These are phyloP conservation scores for Irena cyanogastra DNA, from an alignment of 2,113 vertebrate species.

Conservation along the genomic window DNA sequence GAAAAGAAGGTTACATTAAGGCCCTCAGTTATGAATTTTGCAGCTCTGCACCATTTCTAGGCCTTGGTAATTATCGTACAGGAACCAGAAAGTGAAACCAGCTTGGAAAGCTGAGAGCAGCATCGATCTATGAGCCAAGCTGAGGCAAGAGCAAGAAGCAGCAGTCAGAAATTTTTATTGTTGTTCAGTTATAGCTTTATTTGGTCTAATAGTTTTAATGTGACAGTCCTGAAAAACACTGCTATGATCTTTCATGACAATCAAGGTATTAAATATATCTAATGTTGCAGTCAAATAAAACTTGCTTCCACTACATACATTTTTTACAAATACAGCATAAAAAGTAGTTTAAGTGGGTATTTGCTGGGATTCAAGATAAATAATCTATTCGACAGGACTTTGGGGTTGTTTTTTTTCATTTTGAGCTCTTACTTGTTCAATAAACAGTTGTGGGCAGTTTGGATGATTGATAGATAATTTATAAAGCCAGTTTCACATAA, in stretches of 20 bases:
- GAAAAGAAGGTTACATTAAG: neutral
- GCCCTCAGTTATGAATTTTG: neutral
- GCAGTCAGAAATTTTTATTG: neutral
- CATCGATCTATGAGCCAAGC: neutral
- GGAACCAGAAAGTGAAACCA: constrained; percentile 4
- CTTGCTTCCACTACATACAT: neutral
- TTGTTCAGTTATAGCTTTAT: neutral
- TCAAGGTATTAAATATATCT: neutral
- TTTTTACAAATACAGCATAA: neutral
- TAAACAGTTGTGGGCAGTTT: neutral
- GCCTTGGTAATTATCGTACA: neutral
- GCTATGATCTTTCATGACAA: neutral
- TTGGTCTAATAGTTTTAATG: neutral
- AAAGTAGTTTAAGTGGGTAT: neutral
- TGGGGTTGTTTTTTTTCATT: neutral
- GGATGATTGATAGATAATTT: neutral
- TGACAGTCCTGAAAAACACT: neutral
- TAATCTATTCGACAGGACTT: neutral
- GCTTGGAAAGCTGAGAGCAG: neutral
- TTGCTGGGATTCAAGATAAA: neutral
- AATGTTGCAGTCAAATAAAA: neutral
- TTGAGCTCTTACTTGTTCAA: neutral
- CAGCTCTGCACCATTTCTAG: neutral
- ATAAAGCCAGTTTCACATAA: neutral
- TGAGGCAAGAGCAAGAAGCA: neutral